Conservation (phyloP, 2,113 vertebrate species). For the Burhinus oedicnemus region DNA sequence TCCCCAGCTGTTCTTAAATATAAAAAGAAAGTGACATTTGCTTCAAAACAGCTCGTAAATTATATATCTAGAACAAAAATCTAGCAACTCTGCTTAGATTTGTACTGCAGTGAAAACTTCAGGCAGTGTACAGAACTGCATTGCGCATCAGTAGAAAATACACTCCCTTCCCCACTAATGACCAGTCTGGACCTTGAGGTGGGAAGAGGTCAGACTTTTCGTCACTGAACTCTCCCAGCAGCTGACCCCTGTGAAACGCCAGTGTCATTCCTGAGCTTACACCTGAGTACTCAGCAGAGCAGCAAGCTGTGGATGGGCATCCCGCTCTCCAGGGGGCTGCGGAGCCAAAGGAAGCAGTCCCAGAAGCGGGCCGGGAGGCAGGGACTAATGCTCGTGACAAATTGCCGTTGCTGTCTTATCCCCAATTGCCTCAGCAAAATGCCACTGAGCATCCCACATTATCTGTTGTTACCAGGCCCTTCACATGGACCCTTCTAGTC, state of each 20-base stretch:
- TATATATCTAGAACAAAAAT: not conserved
- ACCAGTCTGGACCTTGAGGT: not conserved
- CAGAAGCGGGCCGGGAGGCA: not conserved
- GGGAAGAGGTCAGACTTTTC: not conserved
- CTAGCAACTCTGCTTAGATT: not conserved
- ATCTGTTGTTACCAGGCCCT: not conserved
- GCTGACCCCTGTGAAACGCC: fast-evolving
- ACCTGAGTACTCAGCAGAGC: not conserved
- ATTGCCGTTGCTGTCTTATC: not conserved
- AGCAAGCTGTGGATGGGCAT: fast-evolving
- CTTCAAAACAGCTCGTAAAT: constrained; percentile 8
- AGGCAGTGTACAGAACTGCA: fast-evolving
- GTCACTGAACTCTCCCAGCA: not conserved
- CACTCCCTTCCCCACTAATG: fast-evolving
- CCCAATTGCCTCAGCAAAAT: not conserved
- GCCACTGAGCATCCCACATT: not conserved
- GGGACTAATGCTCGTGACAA: fast-evolving
- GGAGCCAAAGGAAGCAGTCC: fast-evolving
- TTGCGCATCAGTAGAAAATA: fast-evolving
- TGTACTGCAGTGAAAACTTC: not conserved
- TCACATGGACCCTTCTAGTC: not conserved
- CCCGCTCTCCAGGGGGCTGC: fast-evolving
- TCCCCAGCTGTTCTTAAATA: constrained; percentile 2
- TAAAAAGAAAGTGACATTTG: not conserved
- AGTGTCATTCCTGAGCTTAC: not conserved